Evolutionary conservation across 2,113 vertebrate species (phyloP), one percentile per base, ranked within the genome.

Genomic region (Nyctereutes procyonoides): DNA sequence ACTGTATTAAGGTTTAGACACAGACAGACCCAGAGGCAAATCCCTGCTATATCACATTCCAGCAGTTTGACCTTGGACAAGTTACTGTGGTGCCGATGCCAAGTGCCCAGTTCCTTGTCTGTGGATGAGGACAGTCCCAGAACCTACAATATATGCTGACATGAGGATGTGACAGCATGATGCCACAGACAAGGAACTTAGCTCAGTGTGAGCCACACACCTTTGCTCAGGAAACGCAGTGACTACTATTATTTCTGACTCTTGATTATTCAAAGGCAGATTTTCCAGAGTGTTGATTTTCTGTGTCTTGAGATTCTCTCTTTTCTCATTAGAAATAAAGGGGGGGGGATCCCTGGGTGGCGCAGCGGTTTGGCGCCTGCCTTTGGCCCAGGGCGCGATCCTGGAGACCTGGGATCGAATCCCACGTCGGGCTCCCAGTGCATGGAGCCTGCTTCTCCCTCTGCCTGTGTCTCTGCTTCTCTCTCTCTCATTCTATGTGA

Each of bases 91-190:
- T 0, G 9, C 43, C 12, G 1, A 43, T 0, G 8, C 43, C 24
- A 15, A 3, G 35, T 1, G 1, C 7, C 56, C 3, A 0, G 1
- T 14, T 5, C 9, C 38, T 22, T 5, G 0, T n/a, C 71, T 19
- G 5, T 2, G 1, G 2, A 0, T 0, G 1, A 38, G 30, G 32
- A 15, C 1, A 0, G 24, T 9, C 28, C 76, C 51, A 17, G 62
- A 56, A 11, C 24, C 19, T 15, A 0, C 2, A 0, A 0, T 2
- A 1, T 0, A 7, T 0, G 8, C 9, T 0, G 28, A 9, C 10
- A 0, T 0, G 8, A 48, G 53, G 38, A 12, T 6, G 53, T 35
- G 17, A 43, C 35, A 9, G 19, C 2, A 5, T 5, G 55, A 15
- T 0, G 86, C 26, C 35, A 1, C 32, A 43, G 32, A 2, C 3